Base-by-base conservation (phyloP, 2,888 invertebrate genomes). In the Argyresthia albistria region DNA sequence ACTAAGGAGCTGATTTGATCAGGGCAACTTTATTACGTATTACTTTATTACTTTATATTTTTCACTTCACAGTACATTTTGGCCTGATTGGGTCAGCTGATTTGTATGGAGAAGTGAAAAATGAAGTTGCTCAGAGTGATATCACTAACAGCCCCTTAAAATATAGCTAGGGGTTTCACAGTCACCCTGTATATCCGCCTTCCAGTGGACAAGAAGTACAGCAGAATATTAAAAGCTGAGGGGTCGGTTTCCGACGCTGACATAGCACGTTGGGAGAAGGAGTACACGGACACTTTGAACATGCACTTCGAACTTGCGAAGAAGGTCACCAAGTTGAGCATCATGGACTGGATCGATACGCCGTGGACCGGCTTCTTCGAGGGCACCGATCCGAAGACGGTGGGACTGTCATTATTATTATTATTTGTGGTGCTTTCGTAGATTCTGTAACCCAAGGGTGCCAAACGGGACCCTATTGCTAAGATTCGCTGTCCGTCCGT, bases 331-430 rank as follows among this genome's bases (percentile, higher is more conserved):
- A 82, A 77, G 59, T 75, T 86, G 15, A 81, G 80, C 59, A 97
- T 97, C 80, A 94, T 95, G 82, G 96, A 97, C 68, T 98, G 98
- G 98, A 89, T 98, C 51, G 98, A 98, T 76, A 97, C 97, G 6
- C 97, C 97, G 0, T 98, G 98, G 98, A 95, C 95, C 36, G 95
- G 95, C 39, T 95, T 94, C 81, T 94, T 93, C 62, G 94, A 94
- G 68, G 90, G 94, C 14, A 91, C 90, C 63, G 95, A 96, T 70
- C 95, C 95, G 0, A 89, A 95, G 65, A 92, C 92, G 76, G 84
- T 59, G 37, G 9, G 8, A n/a, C 35, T 25, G 25, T 25, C 6
- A 25, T 25, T 25, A 25, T 25, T n/a, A n/a, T n/a, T n/a, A n/a
- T 25, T 14, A 11, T 50, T 50, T 46, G 8, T 42, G 12, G 11